phyloP scores from a whole-genome alignment of 2,888 invertebrate species.

The Eupithecia subfuscata region DNA sequence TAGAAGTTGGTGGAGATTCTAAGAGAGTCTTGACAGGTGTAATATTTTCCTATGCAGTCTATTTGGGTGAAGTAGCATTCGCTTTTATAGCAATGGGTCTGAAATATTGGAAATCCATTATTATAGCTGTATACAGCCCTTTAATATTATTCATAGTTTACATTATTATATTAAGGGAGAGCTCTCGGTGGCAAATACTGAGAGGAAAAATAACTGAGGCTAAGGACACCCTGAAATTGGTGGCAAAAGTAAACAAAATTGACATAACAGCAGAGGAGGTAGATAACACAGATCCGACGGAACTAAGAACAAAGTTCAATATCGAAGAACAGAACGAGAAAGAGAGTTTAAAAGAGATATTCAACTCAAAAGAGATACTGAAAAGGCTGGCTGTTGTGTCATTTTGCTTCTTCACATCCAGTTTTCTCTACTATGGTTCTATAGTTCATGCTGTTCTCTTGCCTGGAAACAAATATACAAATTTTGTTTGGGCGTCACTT shows the following conservation, averaged over 20 bases:
- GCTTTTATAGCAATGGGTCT: conserved; percentile 67
- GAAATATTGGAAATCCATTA: conserved; percentile 67
- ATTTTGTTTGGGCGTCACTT: conserved; percentile 65
- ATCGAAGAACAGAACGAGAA: conserved; percentile 62
- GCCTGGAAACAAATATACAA: conserved; percentile 72
- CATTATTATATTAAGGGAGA: conserved; percentile 61
- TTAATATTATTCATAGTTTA: conserved; percentile 62
- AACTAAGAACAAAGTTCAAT: conserved; percentile 61
- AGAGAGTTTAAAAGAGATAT: conserved; percentile 63
- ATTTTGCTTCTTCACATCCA: conserved; percentile 69
- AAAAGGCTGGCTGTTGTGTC: conserved; percentile 62
- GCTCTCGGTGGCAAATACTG: conserved; percentile 71
- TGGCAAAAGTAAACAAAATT: conserved; percentile 63
- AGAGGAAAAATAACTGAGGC: conserved; percentile 63
- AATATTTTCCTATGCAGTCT: conserved; percentile 68
- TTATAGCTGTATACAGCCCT: conserved; percentile 64
- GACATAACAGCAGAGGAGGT: conserved; percentile 59
- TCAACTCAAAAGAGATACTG: conserved; percentile 69
- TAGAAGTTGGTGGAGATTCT: conserved; percentile 71
- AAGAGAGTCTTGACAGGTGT: conserved; percentile 69
- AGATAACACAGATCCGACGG: conserved; percentile 56
- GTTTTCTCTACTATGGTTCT: conserved; percentile 70
- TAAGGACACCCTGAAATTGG: conserved; percentile 59
- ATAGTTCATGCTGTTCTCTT: conserved; percentile 65
- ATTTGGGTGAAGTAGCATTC: conserved; percentile 68